phyloP scores from a whole-genome alignment of 2,113 vertebrate species.

The Microcebus murinus region DNA sequence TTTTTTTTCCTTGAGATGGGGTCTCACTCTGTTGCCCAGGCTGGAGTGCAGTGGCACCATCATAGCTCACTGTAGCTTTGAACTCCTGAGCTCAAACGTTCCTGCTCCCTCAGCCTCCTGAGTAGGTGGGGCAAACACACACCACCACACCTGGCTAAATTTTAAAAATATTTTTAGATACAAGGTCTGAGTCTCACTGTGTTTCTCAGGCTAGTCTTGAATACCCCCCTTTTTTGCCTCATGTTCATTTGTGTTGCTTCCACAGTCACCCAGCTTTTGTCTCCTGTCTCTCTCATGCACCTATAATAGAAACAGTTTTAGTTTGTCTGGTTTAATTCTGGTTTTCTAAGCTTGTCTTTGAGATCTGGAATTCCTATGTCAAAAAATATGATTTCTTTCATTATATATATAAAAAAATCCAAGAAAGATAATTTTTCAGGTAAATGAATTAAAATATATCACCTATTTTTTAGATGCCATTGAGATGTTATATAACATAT shows the following conservation, averaged over 20 bases:
- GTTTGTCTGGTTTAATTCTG: neutral
- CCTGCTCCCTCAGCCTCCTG: too few relatives aligned
- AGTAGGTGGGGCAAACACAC: too few relatives aligned
- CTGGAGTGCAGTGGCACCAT: too few relatives aligned
- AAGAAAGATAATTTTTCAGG: neutral
- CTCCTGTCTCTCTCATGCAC: neutral
- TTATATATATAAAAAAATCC: neutral
- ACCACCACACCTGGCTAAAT: too few relatives aligned
- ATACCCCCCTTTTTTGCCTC: too few relatives aligned
- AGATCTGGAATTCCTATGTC: neutral
- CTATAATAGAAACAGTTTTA: constrained; percentile 28
- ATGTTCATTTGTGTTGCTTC: neutral
- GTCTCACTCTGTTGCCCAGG: too few relatives aligned
- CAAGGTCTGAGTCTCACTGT: too few relatives aligned
- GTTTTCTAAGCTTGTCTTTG: constrained; percentile 1
- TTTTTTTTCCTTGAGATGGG: neutral
- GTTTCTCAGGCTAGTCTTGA: too few relatives aligned
- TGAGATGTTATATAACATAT: neutral
- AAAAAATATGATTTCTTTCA: neutral
- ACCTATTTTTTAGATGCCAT: neutral
- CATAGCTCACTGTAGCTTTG: too few relatives aligned
- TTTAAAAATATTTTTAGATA: too few relatives aligned
- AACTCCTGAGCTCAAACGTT: too few relatives aligned
- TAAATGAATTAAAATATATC: neutral
- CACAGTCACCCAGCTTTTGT: neutral